A percentile compares a stretch with the other conserved stretches of the same genome.
phyloP scores from a whole-genome alignment of 2,797 vertebrate genomes.

The Parotocinclus haroldoi region DNA sequence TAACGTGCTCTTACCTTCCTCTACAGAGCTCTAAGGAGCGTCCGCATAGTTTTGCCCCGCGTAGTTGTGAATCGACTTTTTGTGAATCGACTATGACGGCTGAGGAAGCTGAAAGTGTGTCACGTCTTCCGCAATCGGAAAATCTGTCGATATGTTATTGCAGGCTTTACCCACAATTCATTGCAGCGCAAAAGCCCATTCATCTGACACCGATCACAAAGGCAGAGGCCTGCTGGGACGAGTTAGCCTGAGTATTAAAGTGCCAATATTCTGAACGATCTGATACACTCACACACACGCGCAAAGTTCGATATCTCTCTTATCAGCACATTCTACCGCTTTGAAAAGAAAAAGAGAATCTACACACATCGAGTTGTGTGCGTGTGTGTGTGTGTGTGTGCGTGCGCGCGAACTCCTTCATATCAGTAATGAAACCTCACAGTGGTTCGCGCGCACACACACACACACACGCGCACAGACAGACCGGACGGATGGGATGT shows the following conservation, averaged over 20 bases:
- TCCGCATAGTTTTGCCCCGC: too few species aligned
- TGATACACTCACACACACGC: conserved; percentile 27
- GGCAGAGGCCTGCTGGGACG: conserved; percentile 12
- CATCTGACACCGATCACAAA: conserved; percentile 17
- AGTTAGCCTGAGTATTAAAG: conserved; percentile 30
- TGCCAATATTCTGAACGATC: conserved; percentile 21
- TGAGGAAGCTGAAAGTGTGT: neutral
- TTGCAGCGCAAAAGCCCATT: conserved; percentile 25
- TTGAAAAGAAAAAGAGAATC: conserved; percentile 21
- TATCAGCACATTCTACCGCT: conserved; percentile 35
- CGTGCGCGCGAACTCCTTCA: neutral
- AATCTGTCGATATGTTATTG: conserved; percentile 22
- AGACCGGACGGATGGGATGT: too few species aligned
- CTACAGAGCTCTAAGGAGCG: too few species aligned
- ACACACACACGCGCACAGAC: neutral
- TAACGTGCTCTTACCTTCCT: too few species aligned
- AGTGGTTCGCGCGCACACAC: conserved; percentile 4
- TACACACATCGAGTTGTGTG: too few species aligned
- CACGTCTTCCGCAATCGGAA: conserved; percentile 1
- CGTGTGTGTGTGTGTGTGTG: neutral
- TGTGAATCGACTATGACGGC: neutral
- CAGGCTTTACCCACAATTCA: conserved; percentile 30
- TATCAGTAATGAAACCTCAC: too few species aligned
- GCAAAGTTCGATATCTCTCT: conserved; percentile 8
- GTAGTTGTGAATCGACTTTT: too few species aligned